Base-by-base conservation (phyloP, 1,140 invertebrate species). In the Aricia agestis region DNA sequence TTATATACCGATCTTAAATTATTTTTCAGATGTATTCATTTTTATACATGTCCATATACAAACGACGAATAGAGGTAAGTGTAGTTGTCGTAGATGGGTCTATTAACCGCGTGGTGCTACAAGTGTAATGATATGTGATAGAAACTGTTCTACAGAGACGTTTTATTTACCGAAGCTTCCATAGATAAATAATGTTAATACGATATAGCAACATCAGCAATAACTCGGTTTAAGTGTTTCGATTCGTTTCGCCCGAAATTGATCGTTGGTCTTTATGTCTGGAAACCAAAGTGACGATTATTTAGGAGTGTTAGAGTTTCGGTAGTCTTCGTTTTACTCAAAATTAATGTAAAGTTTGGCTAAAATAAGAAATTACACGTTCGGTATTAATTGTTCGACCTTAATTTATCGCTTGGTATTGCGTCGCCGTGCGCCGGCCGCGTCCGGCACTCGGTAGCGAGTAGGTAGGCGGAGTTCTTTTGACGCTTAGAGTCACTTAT, bases 11-110 rank as follows among this genome's bases (percentile, higher is more conserved):
- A 86, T 78, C 78, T 87, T 89, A 89, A 89, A 91, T 91, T 86
- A 89, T 89, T 91, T 89, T 91, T 89, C 89, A 89, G 89, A 91
- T 89, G 84, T 89, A 91, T 87, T 91, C 81, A 87, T 89, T 91
- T 91, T 91, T 91, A 91, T 91, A 91, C 85, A 84, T 85, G 84
- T 85, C 85, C 85, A 91, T 91, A 89, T 91, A 91, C 89, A 89
- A 75, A 88, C 79, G 81, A 82, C 84, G 84, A 86, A 87, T 89
- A 90, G 82, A 81, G 86, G 85, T 91, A 91, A 89, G 87, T 83
- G 86, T 91, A 89, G 89, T 75, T 85, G 80, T 82, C 73, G 85
- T 91, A 89, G 89, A 89, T 86, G 89, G 89, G 89, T 89, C 86
- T 91, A 86, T 89, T 89, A 90, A 91, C 85, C 76, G 89, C 82